Evolutionary conservation across 2,113 vertebrate genomes (phyloP).

Genomic region (Corvus moneduloides): DNA sequence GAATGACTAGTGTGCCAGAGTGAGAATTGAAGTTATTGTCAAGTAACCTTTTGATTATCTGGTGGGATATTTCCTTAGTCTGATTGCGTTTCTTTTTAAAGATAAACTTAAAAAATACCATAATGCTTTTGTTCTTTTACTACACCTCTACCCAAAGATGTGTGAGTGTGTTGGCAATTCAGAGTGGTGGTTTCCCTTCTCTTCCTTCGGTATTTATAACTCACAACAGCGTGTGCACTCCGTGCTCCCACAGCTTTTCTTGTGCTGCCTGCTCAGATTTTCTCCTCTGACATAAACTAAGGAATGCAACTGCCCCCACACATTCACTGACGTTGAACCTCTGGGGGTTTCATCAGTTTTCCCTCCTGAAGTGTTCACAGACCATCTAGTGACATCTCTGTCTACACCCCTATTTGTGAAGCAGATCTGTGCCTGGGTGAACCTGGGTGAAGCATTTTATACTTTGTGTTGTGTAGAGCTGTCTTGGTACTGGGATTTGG

Average conservation of each 20-base stretch:
- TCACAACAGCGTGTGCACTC: fast-evolving
- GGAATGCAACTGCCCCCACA: neutral
- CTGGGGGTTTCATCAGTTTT: neutral
- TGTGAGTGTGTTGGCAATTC: neutral
- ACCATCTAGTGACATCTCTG: neutral
- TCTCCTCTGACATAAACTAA: neutral
- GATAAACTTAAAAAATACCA: neutral
- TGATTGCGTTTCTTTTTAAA: neutral
- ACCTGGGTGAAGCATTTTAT: neutral
- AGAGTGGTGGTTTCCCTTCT: neutral
- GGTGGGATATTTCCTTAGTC: neutral
- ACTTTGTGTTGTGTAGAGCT: neutral
- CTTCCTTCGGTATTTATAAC: neutral
- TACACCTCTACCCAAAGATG: neutral
- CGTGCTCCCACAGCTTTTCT: neutral
- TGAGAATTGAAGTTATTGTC: constrained; percentile 29
- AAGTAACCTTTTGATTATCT: constrained; percentile 63
- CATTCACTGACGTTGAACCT: neutral
- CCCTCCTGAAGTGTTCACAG: neutral
- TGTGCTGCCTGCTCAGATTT: neutral
- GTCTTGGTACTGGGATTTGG: neutral
- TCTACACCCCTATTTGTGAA: neutral
- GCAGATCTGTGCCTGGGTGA: neutral
- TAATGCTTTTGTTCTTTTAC: neutral
- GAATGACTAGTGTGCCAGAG: neutral